Evolutionary conservation across 2,888 invertebrate species (phyloP), one percentile per base, ranked within the genome.

Genomic region (Chrysodeixis includens): DNA sequence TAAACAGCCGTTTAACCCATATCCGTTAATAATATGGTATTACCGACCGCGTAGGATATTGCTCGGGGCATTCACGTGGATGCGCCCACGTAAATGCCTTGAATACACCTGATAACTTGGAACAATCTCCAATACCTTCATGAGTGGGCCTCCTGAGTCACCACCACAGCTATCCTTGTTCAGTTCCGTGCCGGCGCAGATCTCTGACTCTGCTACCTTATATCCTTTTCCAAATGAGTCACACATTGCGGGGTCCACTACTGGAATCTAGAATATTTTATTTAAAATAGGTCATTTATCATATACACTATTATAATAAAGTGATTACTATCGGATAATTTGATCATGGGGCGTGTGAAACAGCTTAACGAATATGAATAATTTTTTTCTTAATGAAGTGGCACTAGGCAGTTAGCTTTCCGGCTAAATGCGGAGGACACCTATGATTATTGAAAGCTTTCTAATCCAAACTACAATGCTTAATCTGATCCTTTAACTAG

Each of bases 81-180:
- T n/a, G n/a, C n/a, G n/a, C n/a, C n/a, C n/a, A n/a, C n/a, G n/a
- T n/a, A n/a, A n/a, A n/a, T n/a, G n/a, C n/a, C n/a, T n/a, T n/a
- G n/a, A n/a, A n/a, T n/a, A n/a, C n/a, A n/a, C n/a, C n/a, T n/a
- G n/a, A n/a, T n/a, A n/a, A n/a, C n/a, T n/a, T n/a, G n/a, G n/a
- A n/a, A 46, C 6, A 20, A 16, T 3, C 18, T 49, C 18, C 8
- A 53, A 66, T 83, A 92, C 95, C 92, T 93, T 93, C 92, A 93
- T 93, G 0, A 94, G 87, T 26, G 96, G 96, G 6, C 96, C 96
- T 6, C 96, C 97, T 0, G 96, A 96, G 79, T 97, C 96, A 0
- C 96, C 96, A 0, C 92, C 93, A 70, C 96, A 96, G 0, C 96
- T 95, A 78, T 96, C 96, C 65, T 95, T 92, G 60, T 96, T 96